Conservation (phyloP, 2,797 vertebrate species). For the Oreonectes daqikongensis region DNA sequence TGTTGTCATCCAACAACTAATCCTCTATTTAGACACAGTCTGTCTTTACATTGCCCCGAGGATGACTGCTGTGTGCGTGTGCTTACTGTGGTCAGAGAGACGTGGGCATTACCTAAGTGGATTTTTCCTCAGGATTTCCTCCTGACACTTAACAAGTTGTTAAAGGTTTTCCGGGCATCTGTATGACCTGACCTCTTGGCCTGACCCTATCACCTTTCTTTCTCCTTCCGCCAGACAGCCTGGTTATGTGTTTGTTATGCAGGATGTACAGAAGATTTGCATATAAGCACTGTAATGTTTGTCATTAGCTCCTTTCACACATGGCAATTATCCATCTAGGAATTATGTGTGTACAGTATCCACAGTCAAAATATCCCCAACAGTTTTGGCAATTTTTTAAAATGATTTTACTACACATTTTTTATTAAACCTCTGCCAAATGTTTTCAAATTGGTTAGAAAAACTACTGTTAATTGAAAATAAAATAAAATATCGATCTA, state of each 20-base stretch:
- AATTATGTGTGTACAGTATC: too few relatives aligned
- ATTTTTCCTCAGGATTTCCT: slow-evolving; percentile 51
- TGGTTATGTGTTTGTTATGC: slow-evolving; percentile 19
- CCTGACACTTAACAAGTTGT: slow-evolving; percentile 76
- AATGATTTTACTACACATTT: too few relatives aligned
- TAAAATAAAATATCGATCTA: too few relatives aligned
- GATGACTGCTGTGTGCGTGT: slow-evolving; percentile 11
- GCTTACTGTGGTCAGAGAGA: not conserved
- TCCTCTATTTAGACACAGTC: slow-evolving; percentile 12
- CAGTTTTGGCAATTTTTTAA: too few relatives aligned
- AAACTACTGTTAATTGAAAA: too few relatives aligned
- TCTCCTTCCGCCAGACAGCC: not conserved
- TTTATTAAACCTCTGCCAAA: too few relatives aligned
- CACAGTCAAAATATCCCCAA: too few relatives aligned
- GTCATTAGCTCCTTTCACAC: not conserved
- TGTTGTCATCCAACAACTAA: slow-evolving; percentile 39
- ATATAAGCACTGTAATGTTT: not conserved
- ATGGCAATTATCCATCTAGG: too few relatives aligned
- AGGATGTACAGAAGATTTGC: not conserved
- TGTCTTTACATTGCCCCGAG: slow-evolving; percentile 24
- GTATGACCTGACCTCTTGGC: slow-evolving; percentile 66
- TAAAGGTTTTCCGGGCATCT: slow-evolving; percentile 64
- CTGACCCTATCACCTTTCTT: slow-evolving; percentile 59
- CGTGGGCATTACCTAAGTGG: slow-evolving; percentile 34
- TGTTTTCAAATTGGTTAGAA: too few relatives aligned